Evolutionary conservation across 1,140 invertebrate species (phyloP).

Genomic region (Bemisia tabaci): DNA sequence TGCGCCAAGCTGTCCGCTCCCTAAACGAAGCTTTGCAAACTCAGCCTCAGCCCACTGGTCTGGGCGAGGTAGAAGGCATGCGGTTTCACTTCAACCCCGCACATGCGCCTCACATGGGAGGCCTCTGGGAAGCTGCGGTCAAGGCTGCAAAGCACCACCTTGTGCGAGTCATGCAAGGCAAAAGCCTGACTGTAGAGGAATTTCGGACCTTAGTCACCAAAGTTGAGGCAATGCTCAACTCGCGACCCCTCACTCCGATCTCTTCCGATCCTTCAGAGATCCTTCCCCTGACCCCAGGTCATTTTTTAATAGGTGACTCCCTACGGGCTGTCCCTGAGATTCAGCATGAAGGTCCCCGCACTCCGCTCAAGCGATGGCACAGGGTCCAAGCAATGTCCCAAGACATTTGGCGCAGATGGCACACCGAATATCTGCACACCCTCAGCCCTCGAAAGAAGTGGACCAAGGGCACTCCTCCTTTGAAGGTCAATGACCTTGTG

Average conservation of each 20-base stretch:
- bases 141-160: conserved; percentile 21
- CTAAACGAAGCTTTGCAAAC: no score
- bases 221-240: conserved; percentile 26
- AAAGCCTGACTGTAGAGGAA: conserved; percentile 24
- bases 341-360: conserved; percentile 10
- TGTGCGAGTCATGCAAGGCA: conserved; percentile 10
- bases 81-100: conserved; percentile 4
- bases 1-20: no score
- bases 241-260: conserved; percentile 17
- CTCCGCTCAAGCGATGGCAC: conserved; percentile 17
- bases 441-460: conserved; percentile 24
- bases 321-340: conserved; percentile 26
- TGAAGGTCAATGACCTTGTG: conserved; percentile 3
- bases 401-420: conserved; percentile 26
- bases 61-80: neutral
- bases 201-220: conserved; percentile 23
- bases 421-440: conserved; percentile 25
- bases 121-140: no score
- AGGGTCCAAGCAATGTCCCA: conserved; percentile 19
- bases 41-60: no score
- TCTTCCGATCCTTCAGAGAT: conserved; percentile 19
- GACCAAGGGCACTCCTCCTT: conserved; percentile 7
- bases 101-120: conserved; percentile 1
- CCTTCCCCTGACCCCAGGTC: conserved; percentile 25
- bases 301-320: conserved; percentile 26